Percentiles rank a stretch among this genome's conserved stretches.
Conservation (phyloP, 2,888 invertebrate genomes). For the Sipha maydis region DNA sequence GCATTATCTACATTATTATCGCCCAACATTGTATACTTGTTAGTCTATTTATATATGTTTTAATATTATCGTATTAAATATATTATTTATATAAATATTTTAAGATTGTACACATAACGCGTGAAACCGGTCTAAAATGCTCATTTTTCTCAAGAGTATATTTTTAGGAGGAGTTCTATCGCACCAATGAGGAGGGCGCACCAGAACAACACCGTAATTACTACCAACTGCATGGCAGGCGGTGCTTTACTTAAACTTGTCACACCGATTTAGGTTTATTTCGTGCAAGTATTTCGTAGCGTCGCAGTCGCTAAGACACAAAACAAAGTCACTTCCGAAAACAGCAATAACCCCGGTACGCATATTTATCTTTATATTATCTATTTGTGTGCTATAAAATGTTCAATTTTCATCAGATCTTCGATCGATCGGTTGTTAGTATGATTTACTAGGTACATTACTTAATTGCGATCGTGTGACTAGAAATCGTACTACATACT, state of each 20-base stretch:
- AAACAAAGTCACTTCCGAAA: too few relatives aligned
- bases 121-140: too few relatives aligned
- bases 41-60: too few relatives aligned
- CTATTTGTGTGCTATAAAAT: neutral
- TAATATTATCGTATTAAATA: too few relatives aligned
- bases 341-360: neutral
- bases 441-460: neutral
- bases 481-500: slow-evolving; percentile 25
- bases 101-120: too few relatives aligned
- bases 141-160: too few relatives aligned
- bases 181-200: neutral
- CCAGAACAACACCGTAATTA: neutral
- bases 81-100: too few relatives aligned
- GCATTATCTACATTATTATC: too few relatives aligned
- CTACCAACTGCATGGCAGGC: too few relatives aligned
- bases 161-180: neutral
- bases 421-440: neutral
- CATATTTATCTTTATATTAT: neutral
- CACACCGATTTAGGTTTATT: neutral
- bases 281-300: neutral
- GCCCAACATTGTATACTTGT: too few relatives aligned
- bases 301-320: neutral
- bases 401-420: too few relatives aligned
- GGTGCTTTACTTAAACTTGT: too few relatives aligned
- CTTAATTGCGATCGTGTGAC: neutral